These are phyloP conservation scores for Berghia stephanieae DNA, from an alignment of 1,140 invertebrate species.

Conservation along the genomic window DNA sequence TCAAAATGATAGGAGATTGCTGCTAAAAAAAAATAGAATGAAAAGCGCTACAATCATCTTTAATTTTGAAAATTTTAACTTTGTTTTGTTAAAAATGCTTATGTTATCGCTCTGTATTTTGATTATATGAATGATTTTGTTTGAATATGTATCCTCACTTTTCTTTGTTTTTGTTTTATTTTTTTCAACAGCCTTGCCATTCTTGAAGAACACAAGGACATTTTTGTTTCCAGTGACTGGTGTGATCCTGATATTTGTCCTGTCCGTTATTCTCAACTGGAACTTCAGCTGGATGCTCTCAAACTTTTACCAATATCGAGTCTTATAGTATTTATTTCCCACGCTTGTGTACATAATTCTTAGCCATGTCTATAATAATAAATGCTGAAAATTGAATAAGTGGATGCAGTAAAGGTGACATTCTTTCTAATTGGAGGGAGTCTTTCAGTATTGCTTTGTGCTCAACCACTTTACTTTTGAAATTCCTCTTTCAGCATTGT, in stretches of 20 bases:
- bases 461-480: too few relatives aligned
- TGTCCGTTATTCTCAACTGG: conserved; percentile 74
- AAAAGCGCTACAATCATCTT: neutral
- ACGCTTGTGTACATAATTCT: too few relatives aligned
- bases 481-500: too few relatives aligned
- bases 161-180: neutral
- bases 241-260: conserved; percentile 81
- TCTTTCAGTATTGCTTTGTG: too few relatives aligned
- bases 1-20: too few relatives aligned
- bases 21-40: neutral
- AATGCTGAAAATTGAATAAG: too few relatives aligned
- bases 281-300: conserved; percentile 67
- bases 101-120: neutral
- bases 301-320: conserved; percentile 60
- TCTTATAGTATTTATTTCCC: too few relatives aligned
- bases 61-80: neutral
- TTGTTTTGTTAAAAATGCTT: neutral
- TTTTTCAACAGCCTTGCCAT: conserved; percentile 81
- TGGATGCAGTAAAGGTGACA: too few relatives aligned
- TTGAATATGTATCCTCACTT: neutral
- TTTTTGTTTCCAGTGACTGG: conserved; percentile 88
- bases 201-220: conserved; percentile 86
- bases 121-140: neutral
- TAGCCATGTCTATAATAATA: too few relatives aligned
- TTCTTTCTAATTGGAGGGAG: too few relatives aligned